These are phyloP conservation scores for Apis laboriosa DNA, from an alignment of 1,140 invertebrate species.

Conservation along the genomic window DNA sequence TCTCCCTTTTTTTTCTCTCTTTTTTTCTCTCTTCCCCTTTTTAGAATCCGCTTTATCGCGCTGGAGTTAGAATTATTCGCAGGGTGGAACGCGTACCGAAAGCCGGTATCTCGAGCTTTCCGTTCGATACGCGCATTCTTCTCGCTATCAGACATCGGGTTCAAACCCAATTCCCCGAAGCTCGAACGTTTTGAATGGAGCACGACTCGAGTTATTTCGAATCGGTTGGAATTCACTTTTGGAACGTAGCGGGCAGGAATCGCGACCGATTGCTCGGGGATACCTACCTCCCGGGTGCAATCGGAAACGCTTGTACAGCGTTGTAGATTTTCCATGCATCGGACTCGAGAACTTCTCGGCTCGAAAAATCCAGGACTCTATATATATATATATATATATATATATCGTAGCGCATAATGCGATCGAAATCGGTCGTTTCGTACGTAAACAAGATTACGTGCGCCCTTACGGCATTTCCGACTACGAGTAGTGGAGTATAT, in stretches of 20 bases:
- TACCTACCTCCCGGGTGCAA: neutral
- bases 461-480: neutral
- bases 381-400: too few relatives aligned
- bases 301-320: constrained; percentile 9
- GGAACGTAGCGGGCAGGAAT: constrained; percentile 10
- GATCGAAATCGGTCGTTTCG: neutral
- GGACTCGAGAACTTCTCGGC: neutral
- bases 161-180: constrained; percentile 6
- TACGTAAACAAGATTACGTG: neutral
- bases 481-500: neutral
- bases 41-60: too few relatives aligned
- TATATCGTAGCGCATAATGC: too few relatives aligned
- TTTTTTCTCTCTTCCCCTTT: neutral
- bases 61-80: too few relatives aligned
- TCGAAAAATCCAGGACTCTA: too few relatives aligned
- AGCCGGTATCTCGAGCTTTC: neutral
- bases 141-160: neutral
- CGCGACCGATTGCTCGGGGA: constrained; percentile 29
- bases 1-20: neutral
- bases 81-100: neutral
- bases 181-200: constrained; percentile 18
- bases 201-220: constrained; percentile 30
- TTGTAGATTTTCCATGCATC: constrained; percentile 18
- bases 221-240: constrained; percentile 29
- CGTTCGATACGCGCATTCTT: constrained; percentile 1